Evolutionary conservation across 2,888 invertebrate genomes (phyloP), one percentile per base, ranked within the genome.

Genomic region (Chaitophorus viminalis): DNA sequence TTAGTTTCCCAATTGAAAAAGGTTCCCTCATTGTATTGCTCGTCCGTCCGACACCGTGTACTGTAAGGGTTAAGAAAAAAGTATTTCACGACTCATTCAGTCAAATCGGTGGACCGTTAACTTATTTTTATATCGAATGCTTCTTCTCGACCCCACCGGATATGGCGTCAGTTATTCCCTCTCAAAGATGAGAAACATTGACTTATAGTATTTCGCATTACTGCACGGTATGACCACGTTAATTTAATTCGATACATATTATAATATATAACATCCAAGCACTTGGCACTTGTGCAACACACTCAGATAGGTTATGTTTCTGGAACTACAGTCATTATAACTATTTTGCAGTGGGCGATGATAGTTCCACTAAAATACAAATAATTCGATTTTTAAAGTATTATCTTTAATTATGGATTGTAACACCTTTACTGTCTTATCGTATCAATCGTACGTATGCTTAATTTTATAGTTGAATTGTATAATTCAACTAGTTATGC

Each of bases 11-110:
- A 18, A 29, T 83, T 84, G 75, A 75, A 65, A 84, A 84, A 75
- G 75, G 75, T 29, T 9, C 54, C 72, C 21, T 29, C 54, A 18
- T 54, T 21, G 0, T 25, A 21, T 36, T 9, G 75, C 39, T 39
- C 0, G 31, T 8, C 36, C 11, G 9, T 29, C 36, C n/a, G n/a
- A n/a, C n/a, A n/a, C n/a, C n/a, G n/a, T n/a, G n/a, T n/a, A 2
- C 18, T 1, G 39, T 18, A 25, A 3, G 36, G 31, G 36, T 5
- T 11, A 46, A 68, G 52, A 36, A 86, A n/a, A 86, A 86, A 79
- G 29, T 79, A 86, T 79, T 86, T 79, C 39, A 17, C n/a, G 31
- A 78, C 72, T 79, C 54, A 72, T 86, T 86, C 86, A 86, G 21
- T 39, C 79, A 21, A 74, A 79, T 39, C 86, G 39, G 70, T 74